phyloP scores from a whole-genome alignment of 2,113 vertebrate species.

The Lipophrys pholis region DNA sequence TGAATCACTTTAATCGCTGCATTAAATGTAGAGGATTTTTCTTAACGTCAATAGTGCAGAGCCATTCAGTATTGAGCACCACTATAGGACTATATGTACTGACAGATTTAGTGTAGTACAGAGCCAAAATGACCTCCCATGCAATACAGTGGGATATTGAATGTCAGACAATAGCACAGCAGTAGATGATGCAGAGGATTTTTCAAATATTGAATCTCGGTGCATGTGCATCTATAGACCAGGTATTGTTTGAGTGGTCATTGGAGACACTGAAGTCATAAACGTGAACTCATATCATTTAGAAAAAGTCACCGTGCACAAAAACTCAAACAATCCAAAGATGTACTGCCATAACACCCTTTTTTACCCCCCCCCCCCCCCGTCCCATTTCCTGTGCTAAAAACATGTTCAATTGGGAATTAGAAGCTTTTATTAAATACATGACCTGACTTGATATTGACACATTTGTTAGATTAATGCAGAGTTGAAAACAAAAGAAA shows the following conservation, averaged over 20 bases:
- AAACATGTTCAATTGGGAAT: slow-evolving; percentile 50
- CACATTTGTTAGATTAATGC: slow-evolving; percentile 52
- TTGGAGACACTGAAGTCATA: slow-evolving; percentile 4
- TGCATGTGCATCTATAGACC: slow-evolving; percentile 3
- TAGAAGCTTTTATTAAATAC: slow-evolving; percentile 43
- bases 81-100: not conserved
- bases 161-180: slow-evolving; percentile 12
- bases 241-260: slow-evolving; percentile 3
- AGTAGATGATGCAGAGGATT: not conserved
- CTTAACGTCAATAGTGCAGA: slow-evolving; percentile 26
- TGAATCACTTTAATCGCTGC: slow-evolving; percentile 46
- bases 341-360: slow-evolving; percentile 49
- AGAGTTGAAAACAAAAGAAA: slow-evolving; percentile 29
- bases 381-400: slow-evolving; percentile 36
- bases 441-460: slow-evolving; percentile 55
- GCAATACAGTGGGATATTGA: slow-evolving; percentile 15
- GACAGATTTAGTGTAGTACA: slow-evolving; percentile 21
- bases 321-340: slow-evolving; percentile 21
- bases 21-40: slow-evolving; percentile 33
- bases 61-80: slow-evolving; percentile 7
- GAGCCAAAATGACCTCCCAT: slow-evolving; percentile 11
- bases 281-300: slow-evolving; percentile 7
- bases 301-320: not conserved
- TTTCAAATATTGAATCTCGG: not conserved
- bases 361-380: too few species aligned